Percentiles rank a stretch among this genome's conserved stretches.
Evolutionary conservation across 1,140 invertebrate species (phyloP).

Genomic region (Lepeophtheirus salmonis): DNA sequence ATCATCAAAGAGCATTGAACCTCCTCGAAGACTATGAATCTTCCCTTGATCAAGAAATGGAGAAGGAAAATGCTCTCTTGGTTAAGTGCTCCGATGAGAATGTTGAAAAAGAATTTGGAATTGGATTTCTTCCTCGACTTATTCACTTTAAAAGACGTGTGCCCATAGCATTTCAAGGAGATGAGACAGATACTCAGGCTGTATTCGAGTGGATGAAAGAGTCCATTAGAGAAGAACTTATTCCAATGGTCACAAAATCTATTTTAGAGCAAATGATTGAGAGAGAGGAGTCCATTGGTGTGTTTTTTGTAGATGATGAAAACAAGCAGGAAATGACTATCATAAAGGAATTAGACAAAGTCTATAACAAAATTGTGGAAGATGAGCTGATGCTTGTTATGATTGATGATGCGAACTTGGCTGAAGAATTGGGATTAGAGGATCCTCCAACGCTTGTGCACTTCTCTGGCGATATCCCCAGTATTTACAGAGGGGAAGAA

Average conservation of each 20-base stretch:
- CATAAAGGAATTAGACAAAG: conserved; percentile 74
- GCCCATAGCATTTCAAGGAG: conserved; percentile 46
- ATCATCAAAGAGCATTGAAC: conserved; percentile 9
- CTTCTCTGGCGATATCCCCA: conserved; percentile 64
- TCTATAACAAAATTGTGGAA: conserved; percentile 77
- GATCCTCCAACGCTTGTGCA: conserved; percentile 65
- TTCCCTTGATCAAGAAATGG: conserved; percentile 58
- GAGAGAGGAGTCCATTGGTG: conserved; percentile 58
- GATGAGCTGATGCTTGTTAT: conserved; percentile 74
- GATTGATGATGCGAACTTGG: conserved; percentile 73
- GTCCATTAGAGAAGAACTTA: conserved; percentile 73
- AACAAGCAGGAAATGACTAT: conserved; percentile 71
- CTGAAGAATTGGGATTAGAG: conserved; percentile 72
- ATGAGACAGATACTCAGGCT: conserved; percentile 71
- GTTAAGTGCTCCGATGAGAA: conserved; percentile 47
- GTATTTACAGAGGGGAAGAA: conserved; percentile 55
- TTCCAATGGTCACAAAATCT: conserved; percentile 82
- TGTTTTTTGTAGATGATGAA: conserved; percentile 57
- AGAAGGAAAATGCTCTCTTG: conserved; percentile 71
- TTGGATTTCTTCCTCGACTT: conserved; percentile 59
- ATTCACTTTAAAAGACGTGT: conserved; percentile 85
- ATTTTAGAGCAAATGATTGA: conserved; percentile 75
- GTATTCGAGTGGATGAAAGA: conserved; percentile 68
- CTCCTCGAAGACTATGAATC: conserved; percentile 1
- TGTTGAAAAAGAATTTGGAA: conserved; percentile 61